Percentiles rank a stretch among this genome's conserved stretches.
Evolutionary conservation across 2,113 vertebrate species (phyloP).

Genomic region (Polypterus bichir): DNA sequence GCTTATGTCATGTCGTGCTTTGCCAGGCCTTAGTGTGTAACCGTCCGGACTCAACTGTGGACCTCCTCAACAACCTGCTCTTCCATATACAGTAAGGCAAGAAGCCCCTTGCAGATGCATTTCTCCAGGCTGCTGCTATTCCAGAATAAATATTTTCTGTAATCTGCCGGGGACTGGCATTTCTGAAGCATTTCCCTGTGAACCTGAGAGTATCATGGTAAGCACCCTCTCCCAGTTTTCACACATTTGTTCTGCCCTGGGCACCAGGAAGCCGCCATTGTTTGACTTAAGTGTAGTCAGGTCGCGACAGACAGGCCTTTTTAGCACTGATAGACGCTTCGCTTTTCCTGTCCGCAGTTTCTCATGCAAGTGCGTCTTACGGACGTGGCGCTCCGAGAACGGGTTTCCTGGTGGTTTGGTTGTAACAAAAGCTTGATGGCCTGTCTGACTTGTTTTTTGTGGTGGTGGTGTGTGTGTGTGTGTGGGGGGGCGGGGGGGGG

Average conservation of each 20-base stretch:
- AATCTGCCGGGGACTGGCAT: constrained; percentile 35
- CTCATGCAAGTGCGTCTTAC: constrained; percentile 62
- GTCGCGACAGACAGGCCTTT: constrained; percentile 40
- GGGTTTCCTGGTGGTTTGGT: too few species aligned
- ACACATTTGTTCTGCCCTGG: constrained; percentile 54
- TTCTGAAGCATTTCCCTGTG: constrained; percentile 44
- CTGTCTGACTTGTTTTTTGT: too few species aligned
- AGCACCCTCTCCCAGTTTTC: constrained; percentile 41
- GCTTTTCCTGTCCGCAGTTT: constrained; percentile 72
- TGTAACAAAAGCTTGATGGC: too few species aligned
- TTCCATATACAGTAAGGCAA: background rate
- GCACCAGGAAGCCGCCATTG: constrained; percentile 80
- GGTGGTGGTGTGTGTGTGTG: too few species aligned
- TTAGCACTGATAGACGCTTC: constrained; percentile 58
- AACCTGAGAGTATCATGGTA: constrained; percentile 35
- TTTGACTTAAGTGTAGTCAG: constrained; percentile 42
- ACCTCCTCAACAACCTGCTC: too few species aligned
- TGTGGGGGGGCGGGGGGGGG: too few species aligned
- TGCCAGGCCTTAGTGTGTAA: too few species aligned
- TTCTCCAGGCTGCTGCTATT: constrained; percentile 28
- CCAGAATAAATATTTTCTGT: constrained; percentile 58
- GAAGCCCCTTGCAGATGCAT: background rate
- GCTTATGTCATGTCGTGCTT: too few species aligned
- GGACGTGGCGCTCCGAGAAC: too few species aligned
- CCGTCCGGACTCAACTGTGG: too few species aligned